phyloP scores from a whole-genome alignment of 2,113 vertebrate species.

The Lutjanus erythropterus region DNA sequence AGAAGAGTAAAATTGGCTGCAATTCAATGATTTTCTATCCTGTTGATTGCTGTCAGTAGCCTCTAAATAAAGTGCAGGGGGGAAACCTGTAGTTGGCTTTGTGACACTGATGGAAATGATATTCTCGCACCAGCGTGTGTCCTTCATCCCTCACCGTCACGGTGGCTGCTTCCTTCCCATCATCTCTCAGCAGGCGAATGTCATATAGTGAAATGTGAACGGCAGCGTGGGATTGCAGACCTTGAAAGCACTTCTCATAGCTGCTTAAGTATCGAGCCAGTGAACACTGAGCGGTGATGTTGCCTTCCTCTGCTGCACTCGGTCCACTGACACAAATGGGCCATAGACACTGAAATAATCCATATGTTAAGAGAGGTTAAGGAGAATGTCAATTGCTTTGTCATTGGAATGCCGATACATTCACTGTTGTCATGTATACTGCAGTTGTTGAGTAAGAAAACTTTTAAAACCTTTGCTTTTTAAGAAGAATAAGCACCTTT shows the following conservation, averaged over 20 bases:
- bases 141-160: conserved; percentile 72
- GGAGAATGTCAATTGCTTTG: conserved; percentile 22
- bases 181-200: conserved; percentile 66
- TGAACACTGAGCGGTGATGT: conserved; percentile 26
- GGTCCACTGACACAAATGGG: conserved; percentile 4
- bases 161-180: conserved; percentile 63
- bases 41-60: not conserved
- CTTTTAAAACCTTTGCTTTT: not conserved
- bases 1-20: not conserved
- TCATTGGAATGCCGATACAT: not conserved
- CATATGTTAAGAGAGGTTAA: conserved; percentile 31
- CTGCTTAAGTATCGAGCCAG: conserved; percentile 32
- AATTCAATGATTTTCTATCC: not conserved
- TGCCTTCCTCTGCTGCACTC: conserved; percentile 6
- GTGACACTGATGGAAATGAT: conserved; percentile 66
- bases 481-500: not conserved
- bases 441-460: not conserved
- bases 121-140: conserved; percentile 57
- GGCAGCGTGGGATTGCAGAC: conserved; percentile 30
- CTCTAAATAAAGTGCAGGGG: conserved; percentile 23
- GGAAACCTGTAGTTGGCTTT: conserved; percentile 11
- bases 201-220: conserved; percentile 63
- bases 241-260: conserved; percentile 44
- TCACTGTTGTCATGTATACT: not conserved
- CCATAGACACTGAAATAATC: conserved; percentile 7